phyloP scores from a whole-genome alignment of 2,113 vertebrate species.

The Centropristis striata region DNA sequence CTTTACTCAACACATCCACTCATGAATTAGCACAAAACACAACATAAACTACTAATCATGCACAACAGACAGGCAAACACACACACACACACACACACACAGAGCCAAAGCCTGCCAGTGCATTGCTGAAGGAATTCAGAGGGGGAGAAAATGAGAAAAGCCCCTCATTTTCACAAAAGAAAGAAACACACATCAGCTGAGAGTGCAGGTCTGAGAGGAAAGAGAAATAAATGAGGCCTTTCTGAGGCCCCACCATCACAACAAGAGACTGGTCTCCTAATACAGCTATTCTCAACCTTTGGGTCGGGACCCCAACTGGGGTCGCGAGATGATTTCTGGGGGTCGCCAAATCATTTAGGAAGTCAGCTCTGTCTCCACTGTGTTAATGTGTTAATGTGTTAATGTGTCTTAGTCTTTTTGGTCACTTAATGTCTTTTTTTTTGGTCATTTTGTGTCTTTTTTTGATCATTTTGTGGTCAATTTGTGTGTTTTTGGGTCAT shows the following conservation, averaged over 20 bases:
- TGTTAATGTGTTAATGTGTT: no score
- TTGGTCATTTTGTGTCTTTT: no score
- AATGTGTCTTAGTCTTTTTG: no score
- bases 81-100: constrained; percentile 17
- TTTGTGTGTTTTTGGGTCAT: no score
- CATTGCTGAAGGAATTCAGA: constrained; percentile 41
- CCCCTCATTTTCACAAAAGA: constrained; percentile 16
- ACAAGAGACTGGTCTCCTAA: constrained; percentile 16
- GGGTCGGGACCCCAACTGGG: no score
- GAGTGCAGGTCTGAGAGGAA: constrained; percentile 10
- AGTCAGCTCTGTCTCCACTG: no score
- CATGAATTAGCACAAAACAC: constrained; percentile 18
- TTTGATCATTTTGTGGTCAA: no score
- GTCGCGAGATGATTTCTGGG: no score
- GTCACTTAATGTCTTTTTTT: no score
- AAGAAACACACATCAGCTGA: constrained; percentile 26
- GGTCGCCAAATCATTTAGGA: no score
- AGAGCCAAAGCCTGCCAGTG: constrained; percentile 14
- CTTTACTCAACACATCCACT: constrained; percentile 65
- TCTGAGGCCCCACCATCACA: constrained; percentile 9
- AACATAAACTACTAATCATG: constrained; percentile 25
- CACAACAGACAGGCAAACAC: background rate
- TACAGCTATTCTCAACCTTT: no score
- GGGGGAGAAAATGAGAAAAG: constrained; percentile 60
- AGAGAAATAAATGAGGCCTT: constrained; percentile 6